Evolutionary conservation across 1,140 invertebrate species (phyloP).

Genomic region (Thrips palmi): DNA sequence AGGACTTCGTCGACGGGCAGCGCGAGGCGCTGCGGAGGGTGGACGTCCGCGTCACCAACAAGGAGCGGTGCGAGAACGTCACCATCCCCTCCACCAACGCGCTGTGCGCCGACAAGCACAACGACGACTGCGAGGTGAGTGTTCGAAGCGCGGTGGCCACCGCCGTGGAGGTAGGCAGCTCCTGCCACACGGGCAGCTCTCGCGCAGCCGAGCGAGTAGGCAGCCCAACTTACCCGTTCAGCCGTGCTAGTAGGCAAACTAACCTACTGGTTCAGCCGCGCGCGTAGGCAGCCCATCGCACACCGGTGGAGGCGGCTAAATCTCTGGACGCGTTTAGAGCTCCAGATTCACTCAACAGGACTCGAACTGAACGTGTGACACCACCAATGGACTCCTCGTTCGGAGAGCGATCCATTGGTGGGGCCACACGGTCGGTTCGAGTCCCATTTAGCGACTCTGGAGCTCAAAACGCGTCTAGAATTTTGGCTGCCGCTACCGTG

Average conservation of each 20-base stretch:
- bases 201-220: background rate
- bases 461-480: background rate
- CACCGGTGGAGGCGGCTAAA: too few relatives aligned
- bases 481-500: too few relatives aligned
- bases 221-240: background rate
- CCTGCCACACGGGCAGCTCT: background rate
- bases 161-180: background rate
- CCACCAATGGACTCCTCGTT: too few relatives aligned
- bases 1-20: background rate
- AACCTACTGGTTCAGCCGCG: background rate
- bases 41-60: slow-evolving; percentile 46
- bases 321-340: too few relatives aligned
- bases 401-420: too few relatives aligned
- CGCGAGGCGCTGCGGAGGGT: slow-evolving; percentile 55
- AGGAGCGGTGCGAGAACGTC: slow-evolving; percentile 65
- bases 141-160: background rate
- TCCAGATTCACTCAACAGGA: too few relatives aligned
- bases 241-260: background rate
- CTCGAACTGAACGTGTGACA: too few relatives aligned
- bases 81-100: slow-evolving; percentile 64
- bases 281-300: background rate
- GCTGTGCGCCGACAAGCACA: slow-evolving; percentile 60
- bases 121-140: slow-evolving; percentile 63
- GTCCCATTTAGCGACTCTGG: background rate
- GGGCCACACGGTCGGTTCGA: too few relatives aligned